Base-by-base conservation (phyloP, 2,888 invertebrate species). In the Rhyacophila evoluta region DNA sequence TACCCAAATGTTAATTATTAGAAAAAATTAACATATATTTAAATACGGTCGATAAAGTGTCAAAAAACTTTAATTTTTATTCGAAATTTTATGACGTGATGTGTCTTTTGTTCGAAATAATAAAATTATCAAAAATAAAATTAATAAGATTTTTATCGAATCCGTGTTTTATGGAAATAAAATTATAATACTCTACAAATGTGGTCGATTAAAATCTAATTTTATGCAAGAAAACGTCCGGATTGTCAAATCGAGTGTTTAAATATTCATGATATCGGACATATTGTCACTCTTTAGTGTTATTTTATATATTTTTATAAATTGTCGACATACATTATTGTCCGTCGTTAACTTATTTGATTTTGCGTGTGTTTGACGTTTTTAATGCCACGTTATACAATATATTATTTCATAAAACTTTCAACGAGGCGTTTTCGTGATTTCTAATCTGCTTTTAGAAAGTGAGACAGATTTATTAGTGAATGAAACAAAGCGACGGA, bases 251-350 rank as follows among this genome's bases (percentile, higher is more conserved):
- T 68, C 27, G 39, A 39, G 15, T 33, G 27, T 73, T 37, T 77
- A 69, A 77, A 77, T 77, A 77, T 77, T 77, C 77, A 70, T 55
- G 37, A 41, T 69, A 38, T 77, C 28, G 67, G 72, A 27, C 36
- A 33, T 37, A 73, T 36, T 72, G 68, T 77, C 72, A 68, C 77
- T 41, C 12, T 68, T n/a, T 33, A 72, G 55, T 72, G 71, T 41
- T n/a, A 41, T 41, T 77, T 77, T 77, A 72, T 72, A 29, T 72
- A 10, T n/a, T n/a, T 36, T 25, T 72, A 75, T 75, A 70, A 69
- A 69, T 70, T 70, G 36, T 70, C 19, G 12, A 37, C 39, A 11
- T 15, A 12, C 36, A 55, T 15, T 55, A 55, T 55, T 55, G 15
- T 55, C 2, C 2, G 19, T 55, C 55, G 55, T 55, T 19, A 55